Conservation (phyloP, 2,113 vertebrate species). For the Paramisgurnus dabryanus region DNA sequence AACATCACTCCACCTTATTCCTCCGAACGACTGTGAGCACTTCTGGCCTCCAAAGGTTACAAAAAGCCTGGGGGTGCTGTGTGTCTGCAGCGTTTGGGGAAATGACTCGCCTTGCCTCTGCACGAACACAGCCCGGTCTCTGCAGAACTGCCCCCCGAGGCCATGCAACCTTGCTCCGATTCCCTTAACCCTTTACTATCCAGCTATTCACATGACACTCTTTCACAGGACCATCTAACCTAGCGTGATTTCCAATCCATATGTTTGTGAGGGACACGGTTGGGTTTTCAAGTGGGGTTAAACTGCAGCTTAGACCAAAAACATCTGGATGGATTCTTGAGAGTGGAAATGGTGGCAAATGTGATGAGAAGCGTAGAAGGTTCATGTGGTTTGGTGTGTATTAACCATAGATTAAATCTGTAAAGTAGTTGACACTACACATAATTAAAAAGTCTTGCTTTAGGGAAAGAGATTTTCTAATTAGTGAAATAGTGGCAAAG, state of each 20-base stretch:
- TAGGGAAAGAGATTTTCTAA: constrained; percentile 82
- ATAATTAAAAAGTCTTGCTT: constrained; percentile 84
- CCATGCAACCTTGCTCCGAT: constrained; percentile 30
- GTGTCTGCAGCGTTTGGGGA: constrained; percentile 97
- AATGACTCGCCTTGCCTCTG: constrained; percentile 94
- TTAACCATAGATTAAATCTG: constrained; percentile 77
- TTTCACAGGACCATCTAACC: constrained; percentile 8
- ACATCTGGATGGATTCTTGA: background rate
- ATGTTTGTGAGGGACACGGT: background rate
- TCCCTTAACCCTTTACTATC: constrained; percentile 38
- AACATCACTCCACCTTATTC: constrained; percentile 97
- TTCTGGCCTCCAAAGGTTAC: constrained; percentile 99
- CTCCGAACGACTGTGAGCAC: constrained; percentile 99
- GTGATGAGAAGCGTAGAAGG: background rate
- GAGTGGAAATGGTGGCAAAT: background rate
- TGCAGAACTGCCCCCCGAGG: constrained; percentile 75
- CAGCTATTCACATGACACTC: constrained; percentile 1
- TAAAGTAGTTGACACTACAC: constrained; percentile 84
- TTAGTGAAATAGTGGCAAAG: constrained; percentile 82
- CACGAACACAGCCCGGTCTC: constrained; percentile 95
- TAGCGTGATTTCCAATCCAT: background rate
- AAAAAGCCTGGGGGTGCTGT: constrained; percentile 90
- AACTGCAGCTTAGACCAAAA: background rate
- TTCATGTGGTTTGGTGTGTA: constrained; percentile 57
- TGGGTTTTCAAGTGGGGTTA: background rate